Conservation (phyloP, 2,113 vertebrate genomes). For the Sinocyclocheilus maitianheensis region DNA sequence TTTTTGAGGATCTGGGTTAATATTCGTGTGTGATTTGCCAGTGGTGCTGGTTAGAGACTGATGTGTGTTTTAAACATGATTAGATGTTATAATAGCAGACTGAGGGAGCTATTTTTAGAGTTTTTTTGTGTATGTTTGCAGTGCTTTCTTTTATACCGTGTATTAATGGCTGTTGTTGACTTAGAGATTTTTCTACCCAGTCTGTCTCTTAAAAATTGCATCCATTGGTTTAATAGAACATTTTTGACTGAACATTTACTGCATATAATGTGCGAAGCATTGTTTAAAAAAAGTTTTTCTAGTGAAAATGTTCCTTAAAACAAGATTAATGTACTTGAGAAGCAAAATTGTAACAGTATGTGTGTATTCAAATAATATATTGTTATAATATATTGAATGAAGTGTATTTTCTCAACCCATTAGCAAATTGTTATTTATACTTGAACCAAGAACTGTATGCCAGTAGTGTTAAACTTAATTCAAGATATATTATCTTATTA, state of each 20-base stretch:
- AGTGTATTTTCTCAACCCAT: not conserved
- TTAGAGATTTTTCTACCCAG: not conserved
- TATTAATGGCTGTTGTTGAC: not conserved
- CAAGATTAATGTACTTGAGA: not conserved
- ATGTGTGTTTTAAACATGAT: conserved; percentile 26
- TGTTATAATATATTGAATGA: not conserved
- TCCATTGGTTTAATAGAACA: not conserved
- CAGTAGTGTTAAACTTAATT: not conserved
- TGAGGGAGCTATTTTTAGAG: not conserved
- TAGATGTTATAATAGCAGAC: conserved; percentile 20
- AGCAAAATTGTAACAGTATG: not conserved
- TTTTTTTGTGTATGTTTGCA: not conserved
- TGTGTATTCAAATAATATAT: not conserved
- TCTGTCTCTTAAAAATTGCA: not conserved
- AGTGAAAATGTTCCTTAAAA: not conserved
- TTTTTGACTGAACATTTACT: not conserved
- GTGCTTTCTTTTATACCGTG: not conserved
- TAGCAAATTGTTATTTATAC: not conserved
- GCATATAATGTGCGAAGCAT: not conserved
- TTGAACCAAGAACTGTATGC: not conserved
- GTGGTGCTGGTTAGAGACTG: conserved; percentile 6
- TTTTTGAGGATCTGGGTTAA: not conserved
- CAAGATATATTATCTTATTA: not conserved
- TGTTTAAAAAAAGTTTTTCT: not conserved
- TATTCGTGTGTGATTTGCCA: not conserved